Evolutionary conservation across 2,113 vertebrate species (phyloP).

Genomic region (Meriones unguiculatus): DNA sequence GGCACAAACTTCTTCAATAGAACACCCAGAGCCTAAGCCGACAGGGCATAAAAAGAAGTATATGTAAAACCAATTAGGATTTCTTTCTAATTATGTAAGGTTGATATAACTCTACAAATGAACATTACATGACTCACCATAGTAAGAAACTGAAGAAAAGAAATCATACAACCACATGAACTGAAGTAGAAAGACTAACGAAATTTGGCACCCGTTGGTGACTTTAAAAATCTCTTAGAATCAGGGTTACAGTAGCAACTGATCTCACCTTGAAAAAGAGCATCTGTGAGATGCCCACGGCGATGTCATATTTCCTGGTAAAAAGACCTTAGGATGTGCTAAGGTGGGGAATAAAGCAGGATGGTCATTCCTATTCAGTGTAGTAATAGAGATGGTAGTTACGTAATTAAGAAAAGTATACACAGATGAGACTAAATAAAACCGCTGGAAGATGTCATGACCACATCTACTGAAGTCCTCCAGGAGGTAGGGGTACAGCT

Average conservation of each 20-base stretch:
- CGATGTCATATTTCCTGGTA: not conserved
- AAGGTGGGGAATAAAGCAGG: not conserved
- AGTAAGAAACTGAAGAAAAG: not conserved
- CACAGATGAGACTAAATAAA: not conserved
- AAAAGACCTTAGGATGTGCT: not conserved
- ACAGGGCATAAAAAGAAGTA: not conserved
- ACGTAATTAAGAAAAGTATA: not conserved
- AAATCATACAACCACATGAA: not conserved
- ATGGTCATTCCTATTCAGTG: not conserved
- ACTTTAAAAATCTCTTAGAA: not conserved
- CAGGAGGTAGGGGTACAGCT: not conserved
- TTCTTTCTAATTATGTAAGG: not conserved
- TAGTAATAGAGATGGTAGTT: not conserved
- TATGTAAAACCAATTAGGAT: not conserved
- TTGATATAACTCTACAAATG: not conserved
- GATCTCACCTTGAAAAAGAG: not conserved
- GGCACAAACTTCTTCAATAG: not conserved
- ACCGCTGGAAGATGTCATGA: not conserved
- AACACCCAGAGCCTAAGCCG: not conserved
- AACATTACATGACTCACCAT: not conserved
- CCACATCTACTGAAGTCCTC: not conserved
- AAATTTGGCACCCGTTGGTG: not conserved
- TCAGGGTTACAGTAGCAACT: not conserved
- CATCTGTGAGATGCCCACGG: not conserved
- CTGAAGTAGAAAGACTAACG: not conserved